Conservation (phyloP, 2,797 vertebrate genomes). For the Pelobates cultripes region DNA sequence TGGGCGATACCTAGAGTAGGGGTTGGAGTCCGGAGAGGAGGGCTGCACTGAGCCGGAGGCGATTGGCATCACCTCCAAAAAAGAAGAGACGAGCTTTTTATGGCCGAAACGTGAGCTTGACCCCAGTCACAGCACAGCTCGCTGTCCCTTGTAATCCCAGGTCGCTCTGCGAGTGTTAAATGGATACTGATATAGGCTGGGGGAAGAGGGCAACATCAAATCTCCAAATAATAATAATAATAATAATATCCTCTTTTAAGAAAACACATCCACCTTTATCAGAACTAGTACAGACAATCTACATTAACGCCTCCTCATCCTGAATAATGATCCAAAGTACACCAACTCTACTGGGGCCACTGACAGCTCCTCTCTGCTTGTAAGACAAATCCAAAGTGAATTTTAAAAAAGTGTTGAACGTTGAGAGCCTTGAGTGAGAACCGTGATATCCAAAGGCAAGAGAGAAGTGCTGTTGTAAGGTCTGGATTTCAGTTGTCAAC, state of each 20-base stretch:
- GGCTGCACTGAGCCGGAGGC: slow-evolving; percentile 44
- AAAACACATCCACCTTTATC: neutral
- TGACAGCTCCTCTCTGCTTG: neutral
- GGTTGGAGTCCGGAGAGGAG: slow-evolving; percentile 28
- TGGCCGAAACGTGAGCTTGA: neutral
- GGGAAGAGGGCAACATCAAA: neutral
- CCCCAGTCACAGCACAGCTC: neutral
- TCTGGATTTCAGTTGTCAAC: neutral
- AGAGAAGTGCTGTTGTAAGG: neutral
- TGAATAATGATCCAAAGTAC: neutral
- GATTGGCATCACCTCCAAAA: slow-evolving; percentile 41
- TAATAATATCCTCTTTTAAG: no score
- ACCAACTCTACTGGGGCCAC: neutral
- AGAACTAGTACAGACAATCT: neutral
- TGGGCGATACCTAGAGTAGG: slow-evolving; percentile 17
- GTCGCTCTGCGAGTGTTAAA: neutral
- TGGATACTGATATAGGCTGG: neutral
- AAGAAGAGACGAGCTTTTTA: neutral
- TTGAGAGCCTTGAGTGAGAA: no score
- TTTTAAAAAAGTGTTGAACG: no score
- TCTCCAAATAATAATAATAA: neutral
- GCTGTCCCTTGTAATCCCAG: neutral
- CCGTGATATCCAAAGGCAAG: neutral
- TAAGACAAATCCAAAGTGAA: neutral
- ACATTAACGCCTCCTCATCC: neutral